Percentiles rank a stretch among this genome's conserved stretches.
These are phyloP conservation scores for honey bee (Apis mellifera) DNA, from an alignment of 1,140 invertebrate genomes.

Conservation along the genomic window Amel_HAv3.1 CM009933.2:8088501-8089000, in stretches of 20 bases:
- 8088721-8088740: not conserved
- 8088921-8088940: conserved; percentile 44
- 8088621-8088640: not conserved
- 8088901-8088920: conserved; percentile 64
- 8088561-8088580: not conserved
- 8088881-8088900: conserved; percentile 19
- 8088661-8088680: not conserved
- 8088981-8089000: not conserved
- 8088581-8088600: conserved; percentile 12
- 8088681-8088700: conserved; percentile 6
- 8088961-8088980: not conserved
- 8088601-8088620: not conserved
- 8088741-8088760: conserved; percentile 11
- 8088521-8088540: not conserved
- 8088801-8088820: not conserved
- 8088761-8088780: conserved; percentile 37
- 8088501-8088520: not conserved
- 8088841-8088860: conserved; percentile 2
- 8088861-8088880: conserved; percentile 33
- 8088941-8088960: conserved; percentile 20
- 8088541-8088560: not conserved
- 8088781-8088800: conserved; percentile 48
- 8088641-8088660: not conserved
- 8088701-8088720: not conserved
- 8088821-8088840: conserved; percentile 14